Evolutionary conservation across 2,797 vertebrate species (phyloP).

Genomic region (Hippoglossus hippoglossus): DNA sequence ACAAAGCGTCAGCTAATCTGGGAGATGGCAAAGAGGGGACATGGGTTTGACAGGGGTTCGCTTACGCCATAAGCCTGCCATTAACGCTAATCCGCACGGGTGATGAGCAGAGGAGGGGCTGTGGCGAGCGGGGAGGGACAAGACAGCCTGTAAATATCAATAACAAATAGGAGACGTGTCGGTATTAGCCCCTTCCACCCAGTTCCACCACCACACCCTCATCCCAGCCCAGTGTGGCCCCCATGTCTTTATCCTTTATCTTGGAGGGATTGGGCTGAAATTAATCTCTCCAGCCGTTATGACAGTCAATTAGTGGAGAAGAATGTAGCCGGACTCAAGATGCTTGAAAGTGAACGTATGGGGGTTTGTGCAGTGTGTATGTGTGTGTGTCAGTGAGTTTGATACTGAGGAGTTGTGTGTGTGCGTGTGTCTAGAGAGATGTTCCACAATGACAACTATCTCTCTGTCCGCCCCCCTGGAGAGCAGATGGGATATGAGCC

Average conservation of each 20-base stretch:
- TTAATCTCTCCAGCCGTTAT: constrained; percentile 83
- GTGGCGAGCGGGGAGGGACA: constrained; percentile 47
- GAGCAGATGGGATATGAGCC: constrained; percentile 81
- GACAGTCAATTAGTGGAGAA: constrained; percentile 88
- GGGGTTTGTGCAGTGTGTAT: constrained; percentile 38
- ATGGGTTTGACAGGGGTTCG: constrained; percentile 73
- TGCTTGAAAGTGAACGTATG: constrained; percentile 57
- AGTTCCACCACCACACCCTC: constrained; percentile 49
- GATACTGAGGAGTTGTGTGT: constrained; percentile 34
- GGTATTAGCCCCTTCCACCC: constrained; percentile 59
- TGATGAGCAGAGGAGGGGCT: constrained; percentile 62
- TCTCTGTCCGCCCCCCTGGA: constrained; percentile 79
- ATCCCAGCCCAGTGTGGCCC: constrained; percentile 59
- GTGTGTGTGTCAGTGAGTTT: constrained; percentile 41
- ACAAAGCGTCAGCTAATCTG: constrained; percentile 78
- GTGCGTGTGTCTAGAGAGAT: constrained; percentile 61
- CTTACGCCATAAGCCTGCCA: constrained; percentile 79
- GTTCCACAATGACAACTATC: constrained; percentile 80
- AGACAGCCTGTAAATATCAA: constrained; percentile 87
- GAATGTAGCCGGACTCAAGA: constrained; percentile 74
- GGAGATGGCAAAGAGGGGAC: constrained; percentile 75
- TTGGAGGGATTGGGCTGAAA: constrained; percentile 76
- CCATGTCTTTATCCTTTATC: constrained; percentile 75
- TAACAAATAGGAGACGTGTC: constrained; percentile 83
- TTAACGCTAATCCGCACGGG: constrained; percentile 82